Evolutionary conservation across 2,113 vertebrate species (phyloP).

Genomic region (Brachyhypopomus occidentalis): DNA sequence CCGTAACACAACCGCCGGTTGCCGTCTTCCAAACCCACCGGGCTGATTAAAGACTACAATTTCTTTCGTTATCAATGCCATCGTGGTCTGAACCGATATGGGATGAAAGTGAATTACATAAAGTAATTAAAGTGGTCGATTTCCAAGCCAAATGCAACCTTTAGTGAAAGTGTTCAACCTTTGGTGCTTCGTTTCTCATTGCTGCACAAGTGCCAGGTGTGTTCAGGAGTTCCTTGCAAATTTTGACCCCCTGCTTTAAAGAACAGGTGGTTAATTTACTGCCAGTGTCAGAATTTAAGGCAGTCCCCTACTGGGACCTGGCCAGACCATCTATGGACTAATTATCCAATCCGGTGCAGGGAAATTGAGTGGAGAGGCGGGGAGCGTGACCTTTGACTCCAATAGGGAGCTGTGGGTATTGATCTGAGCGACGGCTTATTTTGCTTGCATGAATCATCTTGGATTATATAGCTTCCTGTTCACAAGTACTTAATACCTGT

Average conservation of each 20-base stretch:
- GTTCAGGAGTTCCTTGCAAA: constrained; percentile 44
- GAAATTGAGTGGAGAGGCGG: constrained; percentile 54
- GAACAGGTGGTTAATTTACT: constrained; percentile 57
- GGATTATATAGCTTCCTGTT: constrained; percentile 50
- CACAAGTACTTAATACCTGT: constrained; percentile 53
- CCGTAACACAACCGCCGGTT: too few species aligned
- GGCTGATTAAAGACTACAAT: not conserved
- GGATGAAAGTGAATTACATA: not conserved
- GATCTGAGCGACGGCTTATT: constrained; percentile 33
- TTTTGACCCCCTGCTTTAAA: constrained; percentile 18
- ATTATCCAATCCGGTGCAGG: constrained; percentile 48
- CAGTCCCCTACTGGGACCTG: constrained; percentile 14
- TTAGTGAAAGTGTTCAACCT: constrained; percentile 13
- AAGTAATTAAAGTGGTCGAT: constrained; percentile 36
- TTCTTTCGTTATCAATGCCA: not conserved
- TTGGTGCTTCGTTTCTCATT: constrained; percentile 22
- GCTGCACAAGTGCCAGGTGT: constrained; percentile 19
- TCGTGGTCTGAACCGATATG: not conserved
- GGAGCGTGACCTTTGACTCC: constrained; percentile 52
- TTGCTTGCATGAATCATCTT: constrained; percentile 52
- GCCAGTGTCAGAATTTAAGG: constrained; percentile 39
- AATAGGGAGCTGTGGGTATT: constrained; percentile 38
- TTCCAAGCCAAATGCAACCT: constrained; percentile 33
- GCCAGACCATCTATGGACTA: constrained; percentile 33
- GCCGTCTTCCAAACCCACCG: not conserved